Base-by-base conservation (phyloP, 1,140 invertebrate genomes). In the Kradibia gibbosae region DNA sequence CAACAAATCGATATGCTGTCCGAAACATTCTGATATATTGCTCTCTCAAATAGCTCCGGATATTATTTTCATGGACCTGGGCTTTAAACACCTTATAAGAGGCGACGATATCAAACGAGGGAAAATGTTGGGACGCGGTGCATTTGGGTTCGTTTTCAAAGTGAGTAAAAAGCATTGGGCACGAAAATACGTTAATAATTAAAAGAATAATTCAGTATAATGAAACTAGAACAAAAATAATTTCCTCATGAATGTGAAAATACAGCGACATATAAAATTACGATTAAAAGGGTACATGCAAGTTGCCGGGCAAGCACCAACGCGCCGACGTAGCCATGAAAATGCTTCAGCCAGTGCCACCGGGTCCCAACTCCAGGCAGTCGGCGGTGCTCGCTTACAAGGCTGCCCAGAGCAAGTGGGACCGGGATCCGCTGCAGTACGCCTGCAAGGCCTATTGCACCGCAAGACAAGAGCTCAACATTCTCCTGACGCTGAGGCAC, bases 131-230 rank as follows among this genome's bases (percentile, higher is more conserved):
- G 99, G 99, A 0, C 94, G 98, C 50, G 99, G 99, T 0, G 98
- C 98, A 0, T 99, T 99, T 92, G 98, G 99, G 1, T 98, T 99
- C 88, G 99, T 99, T 1, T 98, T 98, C 88, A 95, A 95, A 72
- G 79, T 79, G 4, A 50, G 17, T 22, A 2, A 71, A 45, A 42
- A 71, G 17, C 42, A 45, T 8, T 45, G 42, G 7, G 42, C 13
- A 45, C n/a, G n/a, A n/a, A n/a, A n/a, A n/a, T n/a, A n/a, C n/a
- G 13, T 45, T 39, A 17, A 39, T 39, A 25, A 45, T 71, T n/a
- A 25, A 71, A 39, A 28, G 11, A 7, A 62, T 62, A 28, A 28
- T 31, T n/a, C 25, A 62, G 31, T 13, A 62, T 62, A n/a, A 62
- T 28, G 31, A 62, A 57, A 57, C 4, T 13, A 22, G 5, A 57